phyloP scores from a whole-genome alignment of 2,888 invertebrate genomes.

The Drosophila cracens region DNA sequence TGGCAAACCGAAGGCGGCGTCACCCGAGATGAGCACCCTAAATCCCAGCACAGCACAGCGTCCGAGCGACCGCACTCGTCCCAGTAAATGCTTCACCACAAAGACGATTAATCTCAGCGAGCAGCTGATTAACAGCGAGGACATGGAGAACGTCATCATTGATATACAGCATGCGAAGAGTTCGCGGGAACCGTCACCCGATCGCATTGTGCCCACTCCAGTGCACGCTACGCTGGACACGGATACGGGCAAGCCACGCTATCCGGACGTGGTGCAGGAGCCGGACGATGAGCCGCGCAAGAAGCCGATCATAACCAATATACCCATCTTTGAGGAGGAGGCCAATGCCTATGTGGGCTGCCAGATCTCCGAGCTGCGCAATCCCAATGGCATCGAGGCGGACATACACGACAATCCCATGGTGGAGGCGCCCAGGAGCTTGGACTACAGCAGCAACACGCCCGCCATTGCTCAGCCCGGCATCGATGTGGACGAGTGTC shows the following conservation, averaged over 20 bases:
- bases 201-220: slow-evolving; percentile 89
- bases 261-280: slow-evolving; percentile 90
- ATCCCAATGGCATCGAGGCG: slow-evolving; percentile 73
- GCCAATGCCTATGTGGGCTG: slow-evolving; percentile 83
- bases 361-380: slow-evolving; percentile 86
- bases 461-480: slow-evolving; percentile 48
- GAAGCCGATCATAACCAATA: slow-evolving; percentile 85
- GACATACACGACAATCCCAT: slow-evolving; percentile 77
- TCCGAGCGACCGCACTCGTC: slow-evolving; percentile 71
- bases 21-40: slow-evolving; percentile 65
- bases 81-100: slow-evolving; percentile 86
- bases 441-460: slow-evolving; percentile 75
- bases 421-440: slow-evolving; percentile 86
- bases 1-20: slow-evolving; percentile 57
- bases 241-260: slow-evolving; percentile 88
- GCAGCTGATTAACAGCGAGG: slow-evolving; percentile 86
- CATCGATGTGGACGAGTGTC: slow-evolving; percentile 87
- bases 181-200: slow-evolving; percentile 91
- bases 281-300: slow-evolving; percentile 88
- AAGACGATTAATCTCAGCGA: slow-evolving; percentile 86
- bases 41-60: slow-evolving; percentile 52
- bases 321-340: slow-evolving; percentile 87
- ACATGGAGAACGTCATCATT: slow-evolving; percentile 88
- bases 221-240: slow-evolving; percentile 86
- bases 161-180: slow-evolving; percentile 91